phyloP scores from a whole-genome alignment of 1,140 invertebrate species.

The Hyles euphorbiae region DNA sequence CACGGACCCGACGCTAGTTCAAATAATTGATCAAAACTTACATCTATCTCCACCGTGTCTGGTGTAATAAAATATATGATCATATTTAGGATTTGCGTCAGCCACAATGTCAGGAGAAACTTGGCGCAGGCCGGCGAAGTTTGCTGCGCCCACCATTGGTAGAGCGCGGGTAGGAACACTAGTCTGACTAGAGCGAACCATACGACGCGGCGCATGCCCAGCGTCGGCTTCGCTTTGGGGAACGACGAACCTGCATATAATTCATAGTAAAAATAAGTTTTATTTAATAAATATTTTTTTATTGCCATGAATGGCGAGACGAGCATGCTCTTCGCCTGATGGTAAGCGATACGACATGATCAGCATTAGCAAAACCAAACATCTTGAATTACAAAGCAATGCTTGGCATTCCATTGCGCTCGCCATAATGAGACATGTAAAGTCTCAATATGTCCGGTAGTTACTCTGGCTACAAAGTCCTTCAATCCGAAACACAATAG shows the following conservation, averaged over 20 bases:
- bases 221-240: conserved; percentile 94
- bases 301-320: no score
- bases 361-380: no score
- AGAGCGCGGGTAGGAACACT: conserved; percentile 88
- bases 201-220: conserved; percentile 88
- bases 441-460: no score
- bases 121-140: conserved; percentile 85
- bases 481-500: no score
- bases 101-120: conserved; percentile 85
- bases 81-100: conserved; percentile 83
- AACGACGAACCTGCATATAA: conserved; percentile 93
- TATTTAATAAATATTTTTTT: no score
- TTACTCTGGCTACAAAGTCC: no score
- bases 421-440: no score
- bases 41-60: conserved; percentile 43
- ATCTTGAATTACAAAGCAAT: no score
- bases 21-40: conserved; percentile 24
- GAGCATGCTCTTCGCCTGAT: no score
- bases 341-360: no score
- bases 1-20: not conserved
- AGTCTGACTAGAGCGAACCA: conserved; percentile 86
- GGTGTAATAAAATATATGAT: conserved; percentile 61
- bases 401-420: no score
- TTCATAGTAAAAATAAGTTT: not conserved
- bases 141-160: conserved; percentile 92